These are phyloP conservation scores for Jordanella pulchra DNA, from an alignment of 2,797 vertebrate species.

Conservation along the genomic window DNA sequence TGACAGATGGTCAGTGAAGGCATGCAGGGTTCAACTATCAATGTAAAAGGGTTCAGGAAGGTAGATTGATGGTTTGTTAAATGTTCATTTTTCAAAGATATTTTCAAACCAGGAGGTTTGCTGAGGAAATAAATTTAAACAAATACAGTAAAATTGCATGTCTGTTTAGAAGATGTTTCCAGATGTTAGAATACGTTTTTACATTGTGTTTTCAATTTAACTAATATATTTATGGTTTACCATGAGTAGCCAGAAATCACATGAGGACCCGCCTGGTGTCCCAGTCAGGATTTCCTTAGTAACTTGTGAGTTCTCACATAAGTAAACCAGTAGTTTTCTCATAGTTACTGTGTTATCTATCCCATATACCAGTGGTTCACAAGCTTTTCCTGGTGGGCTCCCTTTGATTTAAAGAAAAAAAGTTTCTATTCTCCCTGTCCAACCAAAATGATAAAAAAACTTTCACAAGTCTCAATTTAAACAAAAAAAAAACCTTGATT, in stretches of 20 bases:
- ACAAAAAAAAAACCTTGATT: too few species aligned
- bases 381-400: too few species aligned
- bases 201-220: too few species aligned
- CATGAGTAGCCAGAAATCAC: not conserved
- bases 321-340: not conserved
- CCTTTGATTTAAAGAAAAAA: too few species aligned
- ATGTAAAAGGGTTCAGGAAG: not conserved
- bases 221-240: not conserved
- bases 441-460: too few species aligned
- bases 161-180: not conserved
- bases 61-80: not conserved
- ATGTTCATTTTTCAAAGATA: too few species aligned
- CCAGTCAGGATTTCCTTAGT: not conserved
- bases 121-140: not conserved
- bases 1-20: slow-evolving; percentile 7
- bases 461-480: too few species aligned
- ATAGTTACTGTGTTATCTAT: not conserved
- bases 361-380: not conserved
- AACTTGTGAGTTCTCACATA: not conserved
- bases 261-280: not conserved
- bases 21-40: not conserved
- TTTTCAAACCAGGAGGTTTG: too few species aligned
- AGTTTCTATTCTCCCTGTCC: too few species aligned
- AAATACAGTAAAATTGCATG: not conserved
- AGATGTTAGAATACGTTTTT: not conserved